phyloP scores from a whole-genome alignment of 2,888 invertebrate genomes.

The Nycteola revayana region DNA sequence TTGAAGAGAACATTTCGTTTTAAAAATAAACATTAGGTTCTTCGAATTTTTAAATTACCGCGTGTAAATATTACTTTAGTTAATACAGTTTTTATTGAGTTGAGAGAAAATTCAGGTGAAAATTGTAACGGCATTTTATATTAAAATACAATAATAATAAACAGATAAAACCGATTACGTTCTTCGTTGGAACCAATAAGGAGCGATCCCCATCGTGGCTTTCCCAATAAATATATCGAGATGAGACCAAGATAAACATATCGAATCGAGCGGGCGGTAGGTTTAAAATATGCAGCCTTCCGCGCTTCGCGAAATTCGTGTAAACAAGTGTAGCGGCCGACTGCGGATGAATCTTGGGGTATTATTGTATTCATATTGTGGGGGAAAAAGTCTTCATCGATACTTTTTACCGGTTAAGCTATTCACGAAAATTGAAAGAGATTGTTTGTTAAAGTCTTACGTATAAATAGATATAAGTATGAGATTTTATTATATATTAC shows the following conservation, averaged over 20 bases:
- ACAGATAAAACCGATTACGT: constrained; percentile 54
- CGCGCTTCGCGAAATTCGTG: constrained; percentile 65
- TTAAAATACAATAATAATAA: constrained; percentile 53
- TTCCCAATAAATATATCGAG: constrained; percentile 75
- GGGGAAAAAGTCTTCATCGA: constrained; percentile 38
- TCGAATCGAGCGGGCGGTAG: constrained; percentile 56
- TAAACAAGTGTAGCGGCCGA: constrained; percentile 64
- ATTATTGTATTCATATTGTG: constrained; percentile 58
- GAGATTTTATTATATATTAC: no score
- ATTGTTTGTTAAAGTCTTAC: no score
- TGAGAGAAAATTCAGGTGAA: constrained; percentile 28
- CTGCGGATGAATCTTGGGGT: constrained; percentile 57
- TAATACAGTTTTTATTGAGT: constrained; percentile 24
- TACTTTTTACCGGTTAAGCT: constrained; percentile 42
- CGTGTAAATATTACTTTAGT: constrained; percentile 24
- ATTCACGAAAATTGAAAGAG: constrained; percentile 37
- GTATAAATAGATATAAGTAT: no score
- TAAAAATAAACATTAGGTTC: constrained; percentile 22
- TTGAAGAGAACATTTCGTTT: constrained; percentile 33
- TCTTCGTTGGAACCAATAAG: constrained; percentile 60
- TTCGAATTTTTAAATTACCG: constrained; percentile 22
- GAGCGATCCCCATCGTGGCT: constrained; percentile 59
- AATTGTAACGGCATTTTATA: constrained; percentile 29
- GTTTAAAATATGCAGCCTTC: constrained; percentile 75
- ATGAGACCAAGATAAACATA: constrained; percentile 76